phyloP scores from a whole-genome alignment of 2,113 vertebrate species.

The Oxyruncus cristatus region DNA sequence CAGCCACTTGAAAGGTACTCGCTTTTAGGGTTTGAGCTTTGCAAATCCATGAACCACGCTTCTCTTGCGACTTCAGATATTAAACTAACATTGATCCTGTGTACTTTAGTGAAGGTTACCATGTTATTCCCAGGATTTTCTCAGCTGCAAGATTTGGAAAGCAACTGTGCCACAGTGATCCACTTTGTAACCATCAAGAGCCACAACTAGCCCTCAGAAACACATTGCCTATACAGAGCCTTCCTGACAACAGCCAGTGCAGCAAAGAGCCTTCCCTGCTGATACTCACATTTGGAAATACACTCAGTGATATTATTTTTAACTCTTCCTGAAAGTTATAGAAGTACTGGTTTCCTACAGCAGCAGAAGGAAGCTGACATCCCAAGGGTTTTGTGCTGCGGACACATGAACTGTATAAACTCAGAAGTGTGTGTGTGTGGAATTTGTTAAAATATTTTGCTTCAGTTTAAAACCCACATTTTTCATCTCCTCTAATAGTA shows the following conservation, averaged over 20 bases:
- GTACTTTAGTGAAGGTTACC: background rate
- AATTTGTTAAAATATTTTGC: background rate
- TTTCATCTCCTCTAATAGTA: background rate
- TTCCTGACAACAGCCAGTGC: background rate
- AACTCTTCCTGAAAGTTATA: conserved; percentile 32
- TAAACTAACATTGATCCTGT: background rate
- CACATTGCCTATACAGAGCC: background rate
- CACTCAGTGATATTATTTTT: conserved; percentile 35
- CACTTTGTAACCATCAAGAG: background rate
- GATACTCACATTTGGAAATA: conserved; percentile 32
- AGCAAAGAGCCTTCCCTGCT: background rate
- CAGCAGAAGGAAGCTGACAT: conserved; percentile 6
- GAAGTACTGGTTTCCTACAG: background rate
- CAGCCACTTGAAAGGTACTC: background rate
- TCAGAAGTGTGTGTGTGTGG: accelerated
- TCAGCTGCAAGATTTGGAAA: background rate
- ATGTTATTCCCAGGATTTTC: background rate
- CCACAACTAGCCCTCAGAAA: background rate
- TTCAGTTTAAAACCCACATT: background rate
- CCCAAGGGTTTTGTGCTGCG: background rate
- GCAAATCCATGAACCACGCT: background rate
- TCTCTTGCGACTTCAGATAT: background rate
- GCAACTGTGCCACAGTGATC: background rate
- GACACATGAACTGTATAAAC: background rate
- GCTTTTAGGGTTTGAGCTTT: background rate